These are phyloP conservation scores for Leptinotarsa rubiginosa DNA, from an alignment of 2,888 invertebrate genomes.

Conservation along the genomic window DNA sequence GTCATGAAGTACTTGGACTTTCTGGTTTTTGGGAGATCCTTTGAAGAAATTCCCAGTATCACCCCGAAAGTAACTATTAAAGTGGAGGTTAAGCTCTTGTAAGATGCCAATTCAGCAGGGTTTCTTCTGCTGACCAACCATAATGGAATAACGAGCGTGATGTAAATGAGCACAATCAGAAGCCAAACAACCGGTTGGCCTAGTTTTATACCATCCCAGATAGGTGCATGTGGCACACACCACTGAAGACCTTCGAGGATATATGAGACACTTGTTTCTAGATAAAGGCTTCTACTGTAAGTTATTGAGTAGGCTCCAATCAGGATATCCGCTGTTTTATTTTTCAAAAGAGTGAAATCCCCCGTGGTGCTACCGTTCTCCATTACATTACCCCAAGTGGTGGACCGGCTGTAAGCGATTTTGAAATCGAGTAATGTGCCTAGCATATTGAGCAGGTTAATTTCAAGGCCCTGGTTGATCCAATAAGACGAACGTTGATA, in stretches of 20 bases:
- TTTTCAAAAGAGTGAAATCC: neutral
- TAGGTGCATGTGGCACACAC: slow-evolving; percentile 1
- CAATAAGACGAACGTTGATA: neutral
- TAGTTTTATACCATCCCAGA: neutral
- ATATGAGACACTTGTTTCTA: neutral
- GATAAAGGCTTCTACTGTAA: neutral
- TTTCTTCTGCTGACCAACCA: neutral
- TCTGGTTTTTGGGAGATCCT: neutral
- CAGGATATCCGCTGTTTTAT: slow-evolving; percentile 1
- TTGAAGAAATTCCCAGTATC: neutral
- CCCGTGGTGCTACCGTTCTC: neutral
- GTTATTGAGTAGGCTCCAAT: neutral
- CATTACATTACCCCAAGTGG: neutral
- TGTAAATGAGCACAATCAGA: neutral
- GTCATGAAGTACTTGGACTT: neutral
- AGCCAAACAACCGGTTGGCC: neutral
- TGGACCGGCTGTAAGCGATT: neutral
- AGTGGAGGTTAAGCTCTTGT: neutral
- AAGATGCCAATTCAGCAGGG: neutral
- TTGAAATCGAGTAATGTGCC: neutral
- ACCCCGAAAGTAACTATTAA: neutral
- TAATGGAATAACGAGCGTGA: neutral
- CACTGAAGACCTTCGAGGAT: neutral
- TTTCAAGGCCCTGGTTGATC: neutral
- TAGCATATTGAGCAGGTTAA: neutral